Conservation (phyloP, 2,888 invertebrate species). For the Euzetes globulus region DNA sequence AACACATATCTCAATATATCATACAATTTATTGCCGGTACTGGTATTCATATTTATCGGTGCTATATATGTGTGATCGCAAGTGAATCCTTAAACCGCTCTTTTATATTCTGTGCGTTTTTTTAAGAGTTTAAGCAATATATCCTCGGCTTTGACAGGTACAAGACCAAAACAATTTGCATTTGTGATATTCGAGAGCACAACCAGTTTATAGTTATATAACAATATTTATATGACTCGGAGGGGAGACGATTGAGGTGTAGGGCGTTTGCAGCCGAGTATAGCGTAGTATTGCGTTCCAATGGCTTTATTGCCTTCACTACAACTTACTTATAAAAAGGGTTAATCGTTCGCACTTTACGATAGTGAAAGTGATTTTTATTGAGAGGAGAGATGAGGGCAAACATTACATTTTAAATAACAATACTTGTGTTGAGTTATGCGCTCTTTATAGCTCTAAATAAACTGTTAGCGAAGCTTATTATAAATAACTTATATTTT, state of each 20-base stretch:
- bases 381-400: slow-evolving; percentile 12
- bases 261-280: slow-evolving; percentile 7
- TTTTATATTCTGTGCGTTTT: neutral
- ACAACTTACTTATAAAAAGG: slow-evolving; percentile 14
- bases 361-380: slow-evolving; percentile 22
- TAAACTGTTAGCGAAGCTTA: slow-evolving; percentile 8
- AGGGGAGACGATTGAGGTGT: slow-evolving; percentile 26
- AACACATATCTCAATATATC: neutral
- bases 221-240: slow-evolving; percentile 13
- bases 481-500: slow-evolving; percentile 8
- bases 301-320: slow-evolving; percentile 22
- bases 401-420: slow-evolving; percentile 1
- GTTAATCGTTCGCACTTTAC: slow-evolving; percentile 5
- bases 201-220: slow-evolving; percentile 24
- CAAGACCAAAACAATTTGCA: slow-evolving; percentile 30
- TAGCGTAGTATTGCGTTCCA: slow-evolving; percentile 3
- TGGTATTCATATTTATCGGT: slow-evolving; percentile 5
- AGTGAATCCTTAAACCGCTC: neutral
- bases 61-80: neutral
- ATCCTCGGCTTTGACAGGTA: slow-evolving; percentile 25
- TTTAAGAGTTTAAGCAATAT: slow-evolving; percentile 7
- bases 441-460: neutral
- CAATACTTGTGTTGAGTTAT: slow-evolving; percentile 5
- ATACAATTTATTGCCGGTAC: neutral
- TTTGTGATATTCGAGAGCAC: slow-evolving; percentile 11